phyloP scores from a whole-genome alignment of 1,140 invertebrate species.

The Diabrotica virgifera region DNA sequence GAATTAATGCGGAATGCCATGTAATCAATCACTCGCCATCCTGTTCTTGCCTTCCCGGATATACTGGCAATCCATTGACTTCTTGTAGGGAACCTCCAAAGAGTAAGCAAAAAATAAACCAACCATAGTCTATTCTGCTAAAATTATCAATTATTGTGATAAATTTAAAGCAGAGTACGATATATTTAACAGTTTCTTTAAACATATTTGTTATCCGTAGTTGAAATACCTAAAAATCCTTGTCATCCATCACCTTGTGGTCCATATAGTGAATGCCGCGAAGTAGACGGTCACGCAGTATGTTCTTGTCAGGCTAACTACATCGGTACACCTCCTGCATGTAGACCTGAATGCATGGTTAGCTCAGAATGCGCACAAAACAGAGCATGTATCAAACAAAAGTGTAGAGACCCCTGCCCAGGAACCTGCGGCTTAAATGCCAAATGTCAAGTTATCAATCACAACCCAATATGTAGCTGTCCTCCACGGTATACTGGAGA shows the following conservation, averaged over 20 bases:
- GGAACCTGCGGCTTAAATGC: slow-evolving; percentile 69
- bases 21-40: slow-evolving; percentile 73
- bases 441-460: slow-evolving; percentile 67
- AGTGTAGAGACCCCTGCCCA: slow-evolving; percentile 65
- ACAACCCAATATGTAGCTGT: slow-evolving; percentile 70
- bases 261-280: slow-evolving; percentile 61
- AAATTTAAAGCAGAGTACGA: too few species aligned
- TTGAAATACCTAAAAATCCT: slow-evolving; percentile 52
- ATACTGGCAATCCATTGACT: slow-evolving; percentile 69
- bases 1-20: slow-evolving; percentile 67
- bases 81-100: slow-evolving; percentile 53
- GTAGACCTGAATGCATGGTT: slow-evolving; percentile 63
- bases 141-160: too few species aligned
- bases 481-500: slow-evolving; percentile 61
- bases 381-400: slow-evolving; percentile 67
- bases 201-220: slow-evolving; percentile 25
- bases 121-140: too few species aligned
- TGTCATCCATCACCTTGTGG: slow-evolving; percentile 69
- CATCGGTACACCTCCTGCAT: slow-evolving; percentile 62
- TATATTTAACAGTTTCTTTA: slow-evolving; percentile 10
- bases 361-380: slow-evolving; percentile 67
- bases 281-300: slow-evolving; percentile 59
- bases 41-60: slow-evolving; percentile 68
- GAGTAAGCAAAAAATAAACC: slow-evolving; percentile 29
- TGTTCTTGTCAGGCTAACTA: slow-evolving; percentile 65